These are phyloP conservation scores for Schizotus pectinicornis DNA, from an alignment of 2,888 invertebrate genomes.

Conservation along the genomic window DNA sequence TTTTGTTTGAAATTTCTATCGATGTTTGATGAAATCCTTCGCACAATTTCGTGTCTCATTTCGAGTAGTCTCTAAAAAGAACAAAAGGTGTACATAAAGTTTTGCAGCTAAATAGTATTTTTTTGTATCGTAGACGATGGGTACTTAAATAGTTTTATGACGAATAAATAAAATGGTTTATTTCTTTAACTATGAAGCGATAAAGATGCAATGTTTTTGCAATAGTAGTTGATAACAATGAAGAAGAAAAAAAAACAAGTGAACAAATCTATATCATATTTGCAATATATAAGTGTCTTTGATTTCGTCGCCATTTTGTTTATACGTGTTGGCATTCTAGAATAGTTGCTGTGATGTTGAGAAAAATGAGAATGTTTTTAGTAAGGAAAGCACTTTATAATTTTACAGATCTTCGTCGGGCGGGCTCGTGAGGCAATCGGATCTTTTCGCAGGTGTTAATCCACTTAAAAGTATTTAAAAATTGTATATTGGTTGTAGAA, in stretches of 20 bases:
- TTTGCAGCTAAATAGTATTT: constrained; percentile 49
- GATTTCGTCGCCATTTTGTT: constrained; percentile 40
- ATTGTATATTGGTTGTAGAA: constrained; percentile 27
- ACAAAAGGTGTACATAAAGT: constrained; percentile 45
- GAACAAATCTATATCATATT: constrained; percentile 46
- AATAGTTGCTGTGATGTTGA: constrained; percentile 55
- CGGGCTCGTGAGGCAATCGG: background rate
- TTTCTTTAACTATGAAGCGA: constrained; percentile 18
- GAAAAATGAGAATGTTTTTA: constrained; percentile 45
- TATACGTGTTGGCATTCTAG: constrained; percentile 50
- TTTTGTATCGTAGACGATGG: constrained; percentile 46
- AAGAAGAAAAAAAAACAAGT: no score
- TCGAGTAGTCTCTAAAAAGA: constrained; percentile 31
- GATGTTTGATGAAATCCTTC: constrained; percentile 41
- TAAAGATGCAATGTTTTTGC: constrained; percentile 16
- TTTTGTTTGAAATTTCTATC: constrained; percentile 16
- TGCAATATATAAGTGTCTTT: constrained; percentile 42
- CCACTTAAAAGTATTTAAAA: background rate
- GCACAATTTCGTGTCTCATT: constrained; percentile 43
- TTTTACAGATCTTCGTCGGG: constrained; percentile 1
- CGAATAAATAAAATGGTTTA: constrained; percentile 41
- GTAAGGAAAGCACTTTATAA: constrained; percentile 30
- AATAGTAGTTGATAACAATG: constrained; percentile 31
- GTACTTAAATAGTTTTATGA: constrained; percentile 47
- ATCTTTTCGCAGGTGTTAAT: background rate